Conservation (phyloP, 2,888 invertebrate genomes). For the Maniola hyperantus region DNA sequence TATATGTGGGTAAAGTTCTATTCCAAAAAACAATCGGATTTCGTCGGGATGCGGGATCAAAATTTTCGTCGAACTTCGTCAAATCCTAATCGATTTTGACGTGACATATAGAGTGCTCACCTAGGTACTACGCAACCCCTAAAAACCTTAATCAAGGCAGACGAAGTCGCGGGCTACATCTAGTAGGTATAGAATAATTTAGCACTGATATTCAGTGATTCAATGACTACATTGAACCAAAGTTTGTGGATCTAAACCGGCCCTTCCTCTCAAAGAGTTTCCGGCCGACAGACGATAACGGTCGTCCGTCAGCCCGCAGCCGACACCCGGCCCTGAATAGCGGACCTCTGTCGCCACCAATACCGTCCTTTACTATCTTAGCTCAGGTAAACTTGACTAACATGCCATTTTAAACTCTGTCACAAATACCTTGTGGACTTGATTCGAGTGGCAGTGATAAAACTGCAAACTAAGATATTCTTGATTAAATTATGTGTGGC, state of each 20-base stretch:
- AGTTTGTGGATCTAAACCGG: slow-evolving; percentile 4
- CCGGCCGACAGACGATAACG: not conserved
- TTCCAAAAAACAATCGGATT: too few species aligned
- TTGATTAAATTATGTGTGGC: too few species aligned
- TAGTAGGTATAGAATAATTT: too few species aligned
- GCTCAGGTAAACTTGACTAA: not conserved
- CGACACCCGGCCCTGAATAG: not conserved
- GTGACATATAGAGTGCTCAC: too few species aligned
- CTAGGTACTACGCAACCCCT: too few species aligned
- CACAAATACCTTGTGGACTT: not conserved
- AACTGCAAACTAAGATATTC: not conserved
- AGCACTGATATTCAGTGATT: not conserved
- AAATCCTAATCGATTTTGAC: too few species aligned
- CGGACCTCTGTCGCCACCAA: not conserved
- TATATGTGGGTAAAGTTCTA: too few species aligned
- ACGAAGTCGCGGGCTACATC: too few species aligned
- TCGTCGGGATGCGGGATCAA: too few species aligned
- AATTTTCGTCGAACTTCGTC: too few species aligned
- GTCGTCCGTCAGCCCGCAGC: not conserved
- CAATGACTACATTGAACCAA: not conserved
- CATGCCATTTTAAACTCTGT: not conserved
- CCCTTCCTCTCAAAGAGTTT: slow-evolving; percentile 2
- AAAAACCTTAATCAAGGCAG: too few species aligned
- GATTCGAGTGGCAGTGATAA: not conserved
- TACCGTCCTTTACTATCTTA: not conserved